Base-by-base conservation (phyloP, 2,113 vertebrate genomes). In the Ageneiosus marmoratus region DNA sequence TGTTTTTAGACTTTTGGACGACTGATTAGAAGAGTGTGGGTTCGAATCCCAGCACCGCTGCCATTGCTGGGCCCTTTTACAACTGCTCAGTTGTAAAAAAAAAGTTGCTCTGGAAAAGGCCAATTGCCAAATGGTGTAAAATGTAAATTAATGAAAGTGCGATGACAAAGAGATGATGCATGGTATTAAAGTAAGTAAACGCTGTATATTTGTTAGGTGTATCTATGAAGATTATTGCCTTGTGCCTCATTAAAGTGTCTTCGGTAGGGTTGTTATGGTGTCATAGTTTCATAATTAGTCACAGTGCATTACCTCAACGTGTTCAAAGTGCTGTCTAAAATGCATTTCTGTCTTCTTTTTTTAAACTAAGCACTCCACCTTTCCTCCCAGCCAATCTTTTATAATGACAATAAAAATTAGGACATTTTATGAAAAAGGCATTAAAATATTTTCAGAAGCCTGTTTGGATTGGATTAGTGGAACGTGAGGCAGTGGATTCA, bases 231-330 rank as follows among this genome's bases (percentile, higher is more conserved):
- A 20, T 55, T 27, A 27, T 55, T 55, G 29, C 18, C 51, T 53
- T 73, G 53, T 11, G 18, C 2, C 18, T 7, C 22, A 92, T 91
- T 34, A 32, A 5, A 6, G 34, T 20, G 32, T 44, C 9, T 70
- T n/a, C 22, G 5, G 37, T 24, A 13, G 37, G 10, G 22, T 46
- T 41, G 22, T 70, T 70, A n/a, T 70, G 37, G 3, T 70, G 37
- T 24, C 37, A 70, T 11, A 1, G 11, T 70, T 70, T 70, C 10
- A 37, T 20, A 70, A 0, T 44, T 46, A 12, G 67, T 44, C 37
- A 44, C 37, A 5, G 22, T 24, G 37, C 24, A 44, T 70, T 70
- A 34, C 29, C 32, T 34, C 16, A 41, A 10, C 11, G 8, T 67
- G 20, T 20, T 37, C 32, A 70, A 70, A 70, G 65, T 70, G 37